Percentiles rank a stretch among this genome's conserved stretches.
These are phyloP conservation scores for Magallana angulata DNA, from an alignment of 1,140 invertebrate genomes.

Conservation along the genomic window DNA sequence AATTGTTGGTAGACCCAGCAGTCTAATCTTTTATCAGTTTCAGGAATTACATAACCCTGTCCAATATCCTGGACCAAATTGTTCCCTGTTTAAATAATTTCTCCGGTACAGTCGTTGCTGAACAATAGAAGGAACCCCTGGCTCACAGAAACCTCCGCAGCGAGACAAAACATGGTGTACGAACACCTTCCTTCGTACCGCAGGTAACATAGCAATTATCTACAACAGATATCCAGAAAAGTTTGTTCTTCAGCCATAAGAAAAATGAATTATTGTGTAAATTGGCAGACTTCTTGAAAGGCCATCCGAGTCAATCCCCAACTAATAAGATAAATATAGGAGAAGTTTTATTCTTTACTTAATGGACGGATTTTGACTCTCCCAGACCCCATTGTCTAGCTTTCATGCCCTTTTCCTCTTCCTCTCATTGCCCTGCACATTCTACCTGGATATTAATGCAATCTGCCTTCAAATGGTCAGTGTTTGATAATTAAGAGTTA, in stretches of 20 bases:
- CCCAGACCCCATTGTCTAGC: background rate
- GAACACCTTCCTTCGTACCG: background rate
- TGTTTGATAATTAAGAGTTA: background rate
- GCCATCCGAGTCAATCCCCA: background rate
- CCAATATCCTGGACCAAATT: conserved; percentile 23
- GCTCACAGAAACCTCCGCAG: conserved; percentile 2
- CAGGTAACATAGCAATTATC: conserved; percentile 33
- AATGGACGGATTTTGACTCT: background rate
- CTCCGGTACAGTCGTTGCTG: background rate
- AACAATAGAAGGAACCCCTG: background rate
- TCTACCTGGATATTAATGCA: background rate
- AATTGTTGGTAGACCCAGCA: background rate
- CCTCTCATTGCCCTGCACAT: background rate
- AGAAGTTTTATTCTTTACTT: background rate
- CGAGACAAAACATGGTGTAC: background rate
- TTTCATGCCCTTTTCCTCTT: background rate
- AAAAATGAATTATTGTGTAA: conserved; percentile 28
- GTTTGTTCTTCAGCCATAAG: background rate
- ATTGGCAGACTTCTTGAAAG: background rate
- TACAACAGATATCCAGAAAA: background rate
- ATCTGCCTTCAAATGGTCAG: background rate
- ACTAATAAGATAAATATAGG: background rate
- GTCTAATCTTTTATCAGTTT: conserved; percentile 13
- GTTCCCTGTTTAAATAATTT: conserved; percentile 20
- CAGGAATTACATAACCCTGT: conserved; percentile 19